Base-by-base conservation (phyloP, 2,888 invertebrate genomes). In the Prosapia bicincta region DNA sequence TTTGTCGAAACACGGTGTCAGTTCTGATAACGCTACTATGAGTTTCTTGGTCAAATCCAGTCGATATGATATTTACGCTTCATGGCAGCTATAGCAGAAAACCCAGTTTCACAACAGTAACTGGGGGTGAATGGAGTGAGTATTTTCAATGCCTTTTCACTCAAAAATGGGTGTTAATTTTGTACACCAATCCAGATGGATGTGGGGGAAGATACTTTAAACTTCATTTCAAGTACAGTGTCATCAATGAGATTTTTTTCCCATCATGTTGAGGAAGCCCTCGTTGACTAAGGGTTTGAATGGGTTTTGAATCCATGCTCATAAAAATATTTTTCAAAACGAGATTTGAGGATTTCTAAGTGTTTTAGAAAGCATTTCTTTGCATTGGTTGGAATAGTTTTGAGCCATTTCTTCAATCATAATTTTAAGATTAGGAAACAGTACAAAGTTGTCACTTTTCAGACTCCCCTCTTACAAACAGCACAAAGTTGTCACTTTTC, bases 321-420 rank as follows among this genome's bases (percentile, higher is more conserved):
- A 66, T 72, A 26, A 72, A 72, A 66, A 66, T 66, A 66, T 66
- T 66, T 66, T 66, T 66, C 20, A 70, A 66, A 28, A 26, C 65
- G n/a, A n/a, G n/a, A n/a, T n/a, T n/a, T n/a, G n/a, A n/a, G n/a
- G n/a, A n/a, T n/a, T n/a, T n/a, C n/a, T 26, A 72, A 66, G 3
- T 72, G 72, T 66, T 72, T 25, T 66, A 66, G 25, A 71, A 71
- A 43, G 71, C 38, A 26, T 72, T 66, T 72, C 20, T 72, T 72
- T 72, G 23, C 66, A 66, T 43, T 72, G 66, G 66, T 66, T 72
- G 72, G 72, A 72, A 72, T 66, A 28, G 65, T 72, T 72, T 70
- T 32, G 70, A 66, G 65, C 72, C 26, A 66, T 66, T 28, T 72
- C 28, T 72, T 72, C 72, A 65, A 28, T 3, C 24, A 65, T 65